phyloP scores from a whole-genome alignment of 2,113 vertebrate species.

The Balaeniceps rex region DNA sequence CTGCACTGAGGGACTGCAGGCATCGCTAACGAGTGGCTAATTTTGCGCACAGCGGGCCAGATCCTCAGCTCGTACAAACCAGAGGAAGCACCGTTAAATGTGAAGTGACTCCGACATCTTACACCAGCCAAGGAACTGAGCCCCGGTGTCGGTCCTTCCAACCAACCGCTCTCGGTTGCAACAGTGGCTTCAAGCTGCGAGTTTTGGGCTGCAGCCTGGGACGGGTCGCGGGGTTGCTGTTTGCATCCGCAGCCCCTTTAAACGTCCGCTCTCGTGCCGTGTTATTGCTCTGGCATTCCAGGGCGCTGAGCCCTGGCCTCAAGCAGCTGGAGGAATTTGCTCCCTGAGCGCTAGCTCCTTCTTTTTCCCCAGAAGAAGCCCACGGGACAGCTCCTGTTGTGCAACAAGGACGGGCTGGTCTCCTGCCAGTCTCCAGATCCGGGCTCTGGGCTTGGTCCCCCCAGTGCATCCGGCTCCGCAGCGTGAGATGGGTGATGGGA shows the following conservation, averaged over 20 bases:
- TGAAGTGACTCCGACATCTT: not conserved
- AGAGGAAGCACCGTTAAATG: accelerated
- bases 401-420: not conserved
- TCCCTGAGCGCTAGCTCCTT: slow-evolving; percentile 10
- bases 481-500: not conserved
- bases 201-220: not conserved
- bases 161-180: accelerated
- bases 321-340: slow-evolving; percentile 43
- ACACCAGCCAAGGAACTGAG: not conserved
- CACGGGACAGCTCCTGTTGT: not conserved
- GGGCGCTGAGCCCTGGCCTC: not conserved
- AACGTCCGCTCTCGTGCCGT: not conserved
- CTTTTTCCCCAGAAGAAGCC: not conserved
- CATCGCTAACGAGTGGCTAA: not conserved
- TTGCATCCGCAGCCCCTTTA: not conserved
- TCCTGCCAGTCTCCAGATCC: not conserved
- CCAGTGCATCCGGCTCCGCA: too few species aligned
- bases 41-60: not conserved
- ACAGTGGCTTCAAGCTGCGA: not conserved
- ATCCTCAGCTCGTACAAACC: not conserved
- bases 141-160: not conserved
- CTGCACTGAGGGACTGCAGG: not conserved
- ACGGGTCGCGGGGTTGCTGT: not conserved
- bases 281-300: slow-evolving; percentile 45
- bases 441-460: not conserved